Percentiles rank a stretch among this genome's conserved stretches.
Evolutionary conservation across 2,113 vertebrate genomes (phyloP).

Genomic region (Trogon melanurus): DNA sequence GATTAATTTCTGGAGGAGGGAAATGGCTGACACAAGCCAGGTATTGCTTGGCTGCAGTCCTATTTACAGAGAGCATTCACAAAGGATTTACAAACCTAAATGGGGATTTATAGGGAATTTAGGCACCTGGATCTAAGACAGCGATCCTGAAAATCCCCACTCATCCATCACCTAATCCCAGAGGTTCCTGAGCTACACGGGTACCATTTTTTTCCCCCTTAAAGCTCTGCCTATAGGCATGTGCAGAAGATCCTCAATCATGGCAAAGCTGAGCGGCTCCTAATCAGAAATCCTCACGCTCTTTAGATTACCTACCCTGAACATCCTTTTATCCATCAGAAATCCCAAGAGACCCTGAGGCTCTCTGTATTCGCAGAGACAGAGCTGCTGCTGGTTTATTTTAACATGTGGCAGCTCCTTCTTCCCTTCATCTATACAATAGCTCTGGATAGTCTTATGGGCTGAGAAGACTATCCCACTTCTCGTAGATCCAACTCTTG

Average conservation of each 20-base stretch:
- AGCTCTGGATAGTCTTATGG: background rate
- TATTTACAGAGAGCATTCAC: conserved; percentile 10
- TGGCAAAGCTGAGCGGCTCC: background rate
- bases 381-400: background rate
- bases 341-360: background rate
- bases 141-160: conserved; percentile 20
- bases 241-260: background rate
- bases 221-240: background rate
- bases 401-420: background rate
- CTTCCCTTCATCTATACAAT: background rate
- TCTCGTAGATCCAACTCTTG: background rate
- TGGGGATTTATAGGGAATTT: conserved; percentile 60
- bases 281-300: background rate
- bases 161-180: conserved; percentile 39
- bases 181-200: background rate
- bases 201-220: background rate
- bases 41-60: conserved; percentile 42
- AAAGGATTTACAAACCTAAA: conserved; percentile 54
- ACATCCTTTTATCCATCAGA: background rate
- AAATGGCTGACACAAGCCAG: conserved; percentile 32
- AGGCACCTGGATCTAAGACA: conserved; percentile 31
- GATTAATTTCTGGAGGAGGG: conserved; percentile 8
- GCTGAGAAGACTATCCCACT: background rate
- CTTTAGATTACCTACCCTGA: background rate
- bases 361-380: background rate